phyloP scores from a whole-genome alignment of 2,797 vertebrate species.

The Gephyroberyx darwinii region DNA sequence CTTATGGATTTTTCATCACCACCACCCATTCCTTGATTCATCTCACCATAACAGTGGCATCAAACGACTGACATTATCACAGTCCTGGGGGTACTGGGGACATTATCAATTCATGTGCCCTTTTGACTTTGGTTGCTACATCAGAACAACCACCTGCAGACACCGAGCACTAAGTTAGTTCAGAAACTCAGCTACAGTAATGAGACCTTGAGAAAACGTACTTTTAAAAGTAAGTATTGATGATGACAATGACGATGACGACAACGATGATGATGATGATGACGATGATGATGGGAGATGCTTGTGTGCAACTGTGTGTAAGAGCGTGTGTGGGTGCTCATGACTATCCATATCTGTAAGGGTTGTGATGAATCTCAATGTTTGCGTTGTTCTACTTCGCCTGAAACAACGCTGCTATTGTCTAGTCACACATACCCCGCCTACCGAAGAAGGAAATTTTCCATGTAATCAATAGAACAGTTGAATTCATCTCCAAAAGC shows the following conservation, averaged over 20 bases:
- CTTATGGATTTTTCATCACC: conserved; percentile 76
- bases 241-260: conserved; percentile 3
- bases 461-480: conserved; percentile 61
- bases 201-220: conserved; percentile 32
- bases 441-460: conserved; percentile 38
- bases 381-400: conserved; percentile 17
- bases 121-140: conserved; percentile 67
- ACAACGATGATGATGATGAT: neutral
- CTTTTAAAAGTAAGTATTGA: too few relatives aligned
- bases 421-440: conserved; percentile 7
- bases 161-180: conserved; percentile 24
- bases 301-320: conserved; percentile 15
- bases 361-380: neutral
- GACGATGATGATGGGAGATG: conserved; percentile 40
- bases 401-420: conserved; percentile 4
- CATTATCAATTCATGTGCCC: conserved; percentile 75
- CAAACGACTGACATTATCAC: conserved; percentile 74
- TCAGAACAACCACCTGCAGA: conserved; percentile 58
- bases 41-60: conserved; percentile 63
- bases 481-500: conserved; percentile 57
- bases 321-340: conserved; percentile 6
- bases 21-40: conserved; percentile 62
- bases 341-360: neutral
- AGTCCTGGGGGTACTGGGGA: conserved; percentile 50
- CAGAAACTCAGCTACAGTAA: conserved; percentile 39